Conservation (phyloP, 1,140 invertebrate genomes). For the Drosophila bifasciata region DNA sequence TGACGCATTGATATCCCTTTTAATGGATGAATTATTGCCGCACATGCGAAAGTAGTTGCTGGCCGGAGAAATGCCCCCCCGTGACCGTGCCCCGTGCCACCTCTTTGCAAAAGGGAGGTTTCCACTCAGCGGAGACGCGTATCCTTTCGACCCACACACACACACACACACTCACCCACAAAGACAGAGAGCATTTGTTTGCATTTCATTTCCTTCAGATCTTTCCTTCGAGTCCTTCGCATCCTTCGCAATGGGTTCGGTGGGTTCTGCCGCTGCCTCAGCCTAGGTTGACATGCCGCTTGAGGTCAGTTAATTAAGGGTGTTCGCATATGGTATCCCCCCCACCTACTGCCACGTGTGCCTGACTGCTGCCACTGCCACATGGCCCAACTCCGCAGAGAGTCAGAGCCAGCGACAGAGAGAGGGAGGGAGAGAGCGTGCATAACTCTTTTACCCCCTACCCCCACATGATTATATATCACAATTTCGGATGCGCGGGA, state of each 20-base stretch:
- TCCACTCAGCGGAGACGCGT: conserved; percentile 58
- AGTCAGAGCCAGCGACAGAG: too few relatives aligned
- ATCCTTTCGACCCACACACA: conserved; percentile 59
- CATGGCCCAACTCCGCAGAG: too few relatives aligned
- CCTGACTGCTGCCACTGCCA: too few relatives aligned
- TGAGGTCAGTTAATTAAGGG: conserved; percentile 76
- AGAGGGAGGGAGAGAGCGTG: conserved; percentile 1
- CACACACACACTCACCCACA: conserved; percentile 26
- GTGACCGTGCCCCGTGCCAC: not conserved
- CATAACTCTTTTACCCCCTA: conserved; percentile 37
- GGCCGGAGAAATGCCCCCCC: conserved; percentile 25
- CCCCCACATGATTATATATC: conserved; percentile 33
- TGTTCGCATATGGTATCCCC: conserved; percentile 24
- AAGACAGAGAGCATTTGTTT: conserved; percentile 66
- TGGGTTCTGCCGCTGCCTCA: not conserved
- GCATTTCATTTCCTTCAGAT: conserved; percentile 81
- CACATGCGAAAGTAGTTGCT: conserved; percentile 84
- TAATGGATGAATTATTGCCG: conserved; percentile 84
- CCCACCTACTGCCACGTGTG: not conserved
- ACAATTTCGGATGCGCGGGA: conserved; percentile 52
- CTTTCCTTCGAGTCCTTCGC: conserved; percentile 35
- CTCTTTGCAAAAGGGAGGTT: conserved; percentile 29
- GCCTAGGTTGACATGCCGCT: conserved; percentile 50
- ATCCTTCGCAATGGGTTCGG: conserved; percentile 31
- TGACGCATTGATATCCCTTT: conserved; percentile 83